phyloP scores from a whole-genome alignment of 1,140 invertebrate genomes.

The Leptinotarsa lineolata region DNA sequence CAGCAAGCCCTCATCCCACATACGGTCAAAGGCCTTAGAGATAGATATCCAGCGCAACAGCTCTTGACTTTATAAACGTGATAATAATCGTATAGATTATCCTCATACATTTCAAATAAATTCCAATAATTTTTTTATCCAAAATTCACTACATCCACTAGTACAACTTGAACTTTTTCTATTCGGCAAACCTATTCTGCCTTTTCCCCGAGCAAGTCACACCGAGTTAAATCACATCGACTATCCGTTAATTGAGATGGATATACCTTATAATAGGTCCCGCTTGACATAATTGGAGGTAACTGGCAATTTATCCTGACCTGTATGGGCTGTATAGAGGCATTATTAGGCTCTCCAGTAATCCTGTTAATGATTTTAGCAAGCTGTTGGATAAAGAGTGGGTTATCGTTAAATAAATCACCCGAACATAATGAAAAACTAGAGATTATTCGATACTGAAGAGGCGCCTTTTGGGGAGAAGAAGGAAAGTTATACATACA shows the following conservation, averaged over 20 bases:
- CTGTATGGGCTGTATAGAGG: constrained; percentile 24
- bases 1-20: too few species aligned
- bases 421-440: background rate
- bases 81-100: too few species aligned
- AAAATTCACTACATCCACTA: too few species aligned
- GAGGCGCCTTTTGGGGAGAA: too few species aligned
- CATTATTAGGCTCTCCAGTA: constrained; percentile 18
- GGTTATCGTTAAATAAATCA: background rate
- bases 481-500: too few species aligned
- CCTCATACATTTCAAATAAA: too few species aligned
- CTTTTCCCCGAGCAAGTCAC: background rate
- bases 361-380: constrained; percentile 25
- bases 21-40: too few species aligned
- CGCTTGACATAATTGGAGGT: constrained; percentile 28
- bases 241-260: constrained; percentile 27
- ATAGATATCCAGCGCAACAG: too few species aligned
- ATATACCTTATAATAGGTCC: constrained; percentile 23
- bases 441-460: too few species aligned
- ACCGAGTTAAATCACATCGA: constrained; percentile 23
- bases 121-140: too few species aligned
- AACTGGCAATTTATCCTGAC: constrained; percentile 30
- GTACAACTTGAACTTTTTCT: too few species aligned
- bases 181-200: background rate
- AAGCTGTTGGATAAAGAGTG: constrained; percentile 6
- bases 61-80: too few species aligned